Conservation (phyloP, 2,888 invertebrate species). For the Halictus quadricinctus region DNA sequence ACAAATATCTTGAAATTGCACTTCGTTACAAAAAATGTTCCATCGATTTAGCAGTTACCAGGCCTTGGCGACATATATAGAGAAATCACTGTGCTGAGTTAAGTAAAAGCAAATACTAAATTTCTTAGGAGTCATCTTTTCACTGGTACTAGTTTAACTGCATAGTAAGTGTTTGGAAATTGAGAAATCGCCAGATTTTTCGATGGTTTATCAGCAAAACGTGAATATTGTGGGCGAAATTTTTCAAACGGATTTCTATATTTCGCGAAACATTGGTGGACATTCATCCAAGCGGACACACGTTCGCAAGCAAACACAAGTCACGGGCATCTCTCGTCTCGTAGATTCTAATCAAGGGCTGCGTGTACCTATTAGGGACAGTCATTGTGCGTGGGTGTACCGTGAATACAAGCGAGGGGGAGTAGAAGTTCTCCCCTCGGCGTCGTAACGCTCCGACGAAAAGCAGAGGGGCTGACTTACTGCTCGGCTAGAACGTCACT, state of each 20-base stretch:
- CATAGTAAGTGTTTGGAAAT: too few species aligned
- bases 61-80: too few species aligned
- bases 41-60: too few species aligned
- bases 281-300: slow-evolving; percentile 9
- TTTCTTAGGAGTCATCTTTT: too few species aligned
- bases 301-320: slow-evolving; percentile 59
- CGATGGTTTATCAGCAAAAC: background rate
- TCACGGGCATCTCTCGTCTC: slow-evolving; percentile 63
- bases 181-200: background rate
- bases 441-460: slow-evolving; percentile 63
- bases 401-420: slow-evolving; percentile 64
- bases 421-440: slow-evolving; percentile 67
- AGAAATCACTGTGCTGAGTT: too few species aligned
- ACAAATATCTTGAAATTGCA: too few species aligned
- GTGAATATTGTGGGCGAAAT: background rate
- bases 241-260: background rate
- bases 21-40: too few species aligned
- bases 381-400: slow-evolving; percentile 81
- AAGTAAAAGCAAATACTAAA: too few species aligned
- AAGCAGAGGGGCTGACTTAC: slow-evolving; percentile 69
- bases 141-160: too few species aligned
- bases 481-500: slow-evolving; percentile 75
- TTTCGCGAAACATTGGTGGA: slow-evolving; percentile 2
- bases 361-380: slow-evolving; percentile 81
- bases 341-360: slow-evolving; percentile 81